Evolutionary conservation across 2,797 vertebrate species (phyloP).

Genomic region (Acrossocheilus fasciatus): DNA sequence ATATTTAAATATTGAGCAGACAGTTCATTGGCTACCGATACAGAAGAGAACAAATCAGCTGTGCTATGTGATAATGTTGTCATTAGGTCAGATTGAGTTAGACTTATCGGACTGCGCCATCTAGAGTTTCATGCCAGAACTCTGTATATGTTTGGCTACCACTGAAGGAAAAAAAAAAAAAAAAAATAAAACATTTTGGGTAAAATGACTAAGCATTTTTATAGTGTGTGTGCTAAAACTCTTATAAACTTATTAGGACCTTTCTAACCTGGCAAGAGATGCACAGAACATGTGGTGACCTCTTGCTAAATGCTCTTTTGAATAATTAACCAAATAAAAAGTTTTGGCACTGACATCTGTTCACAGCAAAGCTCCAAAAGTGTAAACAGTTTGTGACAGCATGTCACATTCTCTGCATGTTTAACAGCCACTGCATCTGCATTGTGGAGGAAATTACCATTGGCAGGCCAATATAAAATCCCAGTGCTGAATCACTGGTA

Average conservation of each 20-base stretch:
- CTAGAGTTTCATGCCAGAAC: too few relatives aligned
- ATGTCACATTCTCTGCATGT: slow-evolving; percentile 28
- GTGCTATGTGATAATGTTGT: too few relatives aligned
- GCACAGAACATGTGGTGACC: slow-evolving; percentile 31
- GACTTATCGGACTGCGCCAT: too few relatives aligned
- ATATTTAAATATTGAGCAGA: too few relatives aligned
- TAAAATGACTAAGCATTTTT: not conserved
- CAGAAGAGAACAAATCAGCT: too few relatives aligned
- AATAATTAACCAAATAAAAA: slow-evolving; percentile 38
- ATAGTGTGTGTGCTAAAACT: not conserved
- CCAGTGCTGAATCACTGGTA: slow-evolving; percentile 27
- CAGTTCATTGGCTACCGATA: too few relatives aligned
- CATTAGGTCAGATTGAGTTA: too few relatives aligned
- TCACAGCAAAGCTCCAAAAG: slow-evolving; percentile 20
- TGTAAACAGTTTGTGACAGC: slow-evolving; percentile 26
- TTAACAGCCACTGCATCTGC: slow-evolving; percentile 21
- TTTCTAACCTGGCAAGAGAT: slow-evolving; percentile 6
- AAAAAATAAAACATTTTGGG: not conserved
- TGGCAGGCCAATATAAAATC: slow-evolving; percentile 26
- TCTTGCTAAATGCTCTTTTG: slow-evolving; percentile 19
- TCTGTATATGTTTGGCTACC: too few relatives aligned
- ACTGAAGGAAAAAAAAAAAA: too few relatives aligned
- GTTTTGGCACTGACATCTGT: slow-evolving; percentile 38
- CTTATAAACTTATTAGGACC: not conserved
- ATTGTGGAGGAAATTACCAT: slow-evolving; percentile 29